phyloP scores from a whole-genome alignment of 2,888 invertebrate species.

The Coremacera marginata region DNA sequence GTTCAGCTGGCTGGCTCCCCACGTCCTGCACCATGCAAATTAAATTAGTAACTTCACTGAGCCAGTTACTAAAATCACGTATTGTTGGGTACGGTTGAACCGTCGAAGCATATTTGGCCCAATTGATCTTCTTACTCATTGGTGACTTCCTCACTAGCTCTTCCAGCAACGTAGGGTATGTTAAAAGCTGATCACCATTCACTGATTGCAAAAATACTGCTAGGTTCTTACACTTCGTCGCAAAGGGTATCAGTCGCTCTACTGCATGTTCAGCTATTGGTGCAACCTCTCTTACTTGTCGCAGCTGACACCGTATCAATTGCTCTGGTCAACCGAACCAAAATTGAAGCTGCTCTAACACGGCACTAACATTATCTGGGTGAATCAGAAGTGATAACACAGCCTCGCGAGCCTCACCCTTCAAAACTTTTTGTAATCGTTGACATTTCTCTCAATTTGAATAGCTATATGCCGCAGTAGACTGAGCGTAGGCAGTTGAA shows the following conservation, averaged over 20 bases:
- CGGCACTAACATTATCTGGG: constrained; percentile 33
- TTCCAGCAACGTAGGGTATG: constrained; percentile 42
- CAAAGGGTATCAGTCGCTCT: constrained; percentile 39
- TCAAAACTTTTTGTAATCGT: background rate
- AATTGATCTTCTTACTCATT: constrained; percentile 42
- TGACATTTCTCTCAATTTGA: background rate
- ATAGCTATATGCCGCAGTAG: background rate
- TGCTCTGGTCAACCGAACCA: constrained; percentile 44
- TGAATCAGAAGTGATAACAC: background rate
- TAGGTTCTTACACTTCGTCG: constrained; percentile 41
- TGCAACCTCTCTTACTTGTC: constrained; percentile 22
- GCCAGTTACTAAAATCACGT: constrained; percentile 32
- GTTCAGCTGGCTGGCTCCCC: background rate
- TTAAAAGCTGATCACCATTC: constrained; percentile 41
- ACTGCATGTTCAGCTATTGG: constrained; percentile 30
- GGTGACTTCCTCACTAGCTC: constrained; percentile 40
- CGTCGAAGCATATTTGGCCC: constrained; percentile 34
- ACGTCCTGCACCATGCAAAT: constrained; percentile 17
- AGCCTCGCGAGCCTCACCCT: background rate
- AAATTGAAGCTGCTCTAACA: constrained; percentile 41
- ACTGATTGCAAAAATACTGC: constrained; percentile 39
- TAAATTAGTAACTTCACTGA: constrained; percentile 17
- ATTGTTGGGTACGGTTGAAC: constrained; percentile 30
- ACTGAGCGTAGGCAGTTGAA: too few relatives aligned
- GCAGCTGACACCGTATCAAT: constrained; percentile 36